Evolutionary conservation across 1,140 invertebrate genomes (phyloP).

Genomic region (Pseudomyrmex concolor): DNA sequence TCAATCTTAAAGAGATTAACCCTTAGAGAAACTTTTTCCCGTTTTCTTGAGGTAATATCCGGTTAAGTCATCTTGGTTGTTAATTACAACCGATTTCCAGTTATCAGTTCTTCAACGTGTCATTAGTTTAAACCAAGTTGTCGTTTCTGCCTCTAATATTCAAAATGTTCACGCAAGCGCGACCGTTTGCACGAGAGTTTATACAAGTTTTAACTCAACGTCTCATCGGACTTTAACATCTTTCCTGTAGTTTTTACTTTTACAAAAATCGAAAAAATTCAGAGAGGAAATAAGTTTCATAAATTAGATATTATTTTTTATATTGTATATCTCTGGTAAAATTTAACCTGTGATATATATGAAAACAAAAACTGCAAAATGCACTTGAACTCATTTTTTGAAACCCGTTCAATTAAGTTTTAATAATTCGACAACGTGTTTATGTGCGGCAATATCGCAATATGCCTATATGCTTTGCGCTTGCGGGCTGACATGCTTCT

Average conservation of each 20-base stretch:
- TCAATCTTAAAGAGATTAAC: slow-evolving; percentile 60
- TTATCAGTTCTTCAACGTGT: slow-evolving; percentile 25
- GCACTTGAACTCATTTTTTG: neutral
- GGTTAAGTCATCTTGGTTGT: slow-evolving; percentile 45
- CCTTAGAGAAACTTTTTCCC: slow-evolving; percentile 41
- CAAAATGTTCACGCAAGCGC: slow-evolving; percentile 12
- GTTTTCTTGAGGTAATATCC: slow-evolving; percentile 48
- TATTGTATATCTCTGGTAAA: neutral
- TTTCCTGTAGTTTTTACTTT: neutral
- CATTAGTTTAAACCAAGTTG: slow-evolving; percentile 17
- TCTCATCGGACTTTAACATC: neutral
- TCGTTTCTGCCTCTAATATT: slow-evolving; percentile 13
- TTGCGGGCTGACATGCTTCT: slow-evolving; percentile 44
- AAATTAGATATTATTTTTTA: neutral
- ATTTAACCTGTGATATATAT: no score
- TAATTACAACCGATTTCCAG: slow-evolving; percentile 45
- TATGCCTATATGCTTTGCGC: slow-evolving; percentile 48
- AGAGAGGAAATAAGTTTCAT: neutral
- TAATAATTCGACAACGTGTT: slow-evolving; percentile 41
- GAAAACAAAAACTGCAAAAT: neutral
- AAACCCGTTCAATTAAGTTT: neutral
- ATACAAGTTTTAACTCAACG: no score
- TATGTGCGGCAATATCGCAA: slow-evolving; percentile 29
- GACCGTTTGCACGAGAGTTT: neutral
- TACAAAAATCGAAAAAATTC: neutral